Conservation (phyloP, 2,888 invertebrate genomes). For the Eustalomyia histrio region DNA sequence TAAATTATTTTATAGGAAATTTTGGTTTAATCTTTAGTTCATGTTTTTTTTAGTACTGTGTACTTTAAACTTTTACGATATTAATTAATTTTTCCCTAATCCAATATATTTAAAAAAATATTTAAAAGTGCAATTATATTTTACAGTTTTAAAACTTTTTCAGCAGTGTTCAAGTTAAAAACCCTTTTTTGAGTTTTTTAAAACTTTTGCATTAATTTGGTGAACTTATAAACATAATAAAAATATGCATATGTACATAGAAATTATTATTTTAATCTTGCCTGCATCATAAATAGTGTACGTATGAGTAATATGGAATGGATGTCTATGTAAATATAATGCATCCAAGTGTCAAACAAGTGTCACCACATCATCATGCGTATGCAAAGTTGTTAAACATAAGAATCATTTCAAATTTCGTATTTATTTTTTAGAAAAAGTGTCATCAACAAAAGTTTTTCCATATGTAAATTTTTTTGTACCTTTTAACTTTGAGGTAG, state of each 20-base stretch:
- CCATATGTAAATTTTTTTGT: slow-evolving; percentile 26
- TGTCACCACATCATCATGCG: slow-evolving; percentile 33
- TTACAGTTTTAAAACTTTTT: neutral
- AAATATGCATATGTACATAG: neutral
- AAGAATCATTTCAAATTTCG: slow-evolving; percentile 29
- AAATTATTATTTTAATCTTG: slow-evolving; percentile 29
- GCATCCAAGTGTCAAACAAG: slow-evolving; percentile 51
- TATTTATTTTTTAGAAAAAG: slow-evolving; percentile 11
- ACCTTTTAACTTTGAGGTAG: slow-evolving; percentile 10
- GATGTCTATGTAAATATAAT: slow-evolving; percentile 21
- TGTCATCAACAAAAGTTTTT: slow-evolving; percentile 28
- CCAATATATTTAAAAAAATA: too few relatives aligned
- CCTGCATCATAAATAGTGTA: neutral
- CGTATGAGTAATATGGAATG: neutral
- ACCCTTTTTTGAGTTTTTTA: slow-evolving; percentile 13
- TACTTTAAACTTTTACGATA: too few relatives aligned
- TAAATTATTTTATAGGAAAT: too few relatives aligned
- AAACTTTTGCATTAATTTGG: slow-evolving; percentile 21
- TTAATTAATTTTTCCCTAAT: too few relatives aligned
- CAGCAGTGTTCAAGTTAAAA: neutral
- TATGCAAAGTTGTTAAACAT: slow-evolving; percentile 18
- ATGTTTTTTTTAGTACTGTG: too few relatives aligned
- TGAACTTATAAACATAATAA: neutral
- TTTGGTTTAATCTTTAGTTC: too few relatives aligned
- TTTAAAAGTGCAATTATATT: slow-evolving; percentile 11